Conservation (phyloP, 2,113 vertebrate genomes). For the Misgurnus anguillicaudatus region DNA sequence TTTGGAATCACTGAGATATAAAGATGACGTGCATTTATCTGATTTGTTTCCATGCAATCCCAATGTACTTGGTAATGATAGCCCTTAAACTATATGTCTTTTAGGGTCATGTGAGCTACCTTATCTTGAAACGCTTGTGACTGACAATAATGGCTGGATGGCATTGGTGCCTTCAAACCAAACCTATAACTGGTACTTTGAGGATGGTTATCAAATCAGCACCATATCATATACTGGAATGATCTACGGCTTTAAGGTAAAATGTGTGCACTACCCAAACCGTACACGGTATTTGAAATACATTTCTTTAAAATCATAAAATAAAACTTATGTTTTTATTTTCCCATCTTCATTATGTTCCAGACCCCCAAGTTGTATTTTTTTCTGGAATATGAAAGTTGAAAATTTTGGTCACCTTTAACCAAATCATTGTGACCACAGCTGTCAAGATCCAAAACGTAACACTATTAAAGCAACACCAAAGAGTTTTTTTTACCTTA, state of each 20-base stretch:
- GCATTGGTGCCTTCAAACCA: constrained; percentile 76
- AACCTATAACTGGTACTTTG: constrained; percentile 79
- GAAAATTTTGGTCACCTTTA: too few relatives aligned
- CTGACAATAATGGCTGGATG: constrained; percentile 81
- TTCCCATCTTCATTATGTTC: not conserved
- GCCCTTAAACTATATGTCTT: not conserved
- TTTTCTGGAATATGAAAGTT: too few relatives aligned
- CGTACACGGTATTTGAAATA: too few relatives aligned
- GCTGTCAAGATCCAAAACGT: not conserved
- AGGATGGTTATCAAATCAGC: constrained; percentile 67
- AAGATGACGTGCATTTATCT: not conserved
- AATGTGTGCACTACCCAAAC: not conserved
- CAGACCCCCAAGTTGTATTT: too few relatives aligned
- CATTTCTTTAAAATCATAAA: too few relatives aligned
- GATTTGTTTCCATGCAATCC: not conserved
- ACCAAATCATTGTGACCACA: too few relatives aligned
- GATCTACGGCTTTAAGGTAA: constrained; percentile 84
- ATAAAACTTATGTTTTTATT: too few relatives aligned
- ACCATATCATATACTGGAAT: constrained; percentile 77
- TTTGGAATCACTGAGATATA: not conserved
- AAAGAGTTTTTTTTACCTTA: too few relatives aligned
- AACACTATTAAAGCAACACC: too few relatives aligned
- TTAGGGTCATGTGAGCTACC: constrained; percentile 74
- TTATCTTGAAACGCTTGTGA: constrained; percentile 75
- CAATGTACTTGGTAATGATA: not conserved